Evolutionary conservation across 1,140 invertebrate genomes (phyloP).

Genomic region (Adelges cooleyi): DNA sequence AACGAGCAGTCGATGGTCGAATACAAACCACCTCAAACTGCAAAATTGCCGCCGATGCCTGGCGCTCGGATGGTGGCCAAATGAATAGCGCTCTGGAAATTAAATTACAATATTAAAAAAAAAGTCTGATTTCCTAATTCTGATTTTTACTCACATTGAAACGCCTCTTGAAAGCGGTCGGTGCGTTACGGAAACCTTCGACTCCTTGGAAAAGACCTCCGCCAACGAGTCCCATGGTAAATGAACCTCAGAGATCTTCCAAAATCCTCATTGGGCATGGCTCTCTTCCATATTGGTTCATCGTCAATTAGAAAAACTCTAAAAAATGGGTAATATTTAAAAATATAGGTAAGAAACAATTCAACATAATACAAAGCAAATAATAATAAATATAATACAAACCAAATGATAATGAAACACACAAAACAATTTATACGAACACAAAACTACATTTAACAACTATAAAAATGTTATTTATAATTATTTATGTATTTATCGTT

Average conservation of each 20-base stretch:
- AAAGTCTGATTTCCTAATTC: no score
- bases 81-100: conserved; percentile 12
- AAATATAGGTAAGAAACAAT: no score
- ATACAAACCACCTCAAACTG: conserved; percentile 90
- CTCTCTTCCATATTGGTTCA: conserved; percentile 29
- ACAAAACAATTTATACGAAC: no score
- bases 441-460: no score
- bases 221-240: conserved; percentile 96
- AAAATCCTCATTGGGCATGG: conserved; percentile 79
- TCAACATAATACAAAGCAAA: no score
- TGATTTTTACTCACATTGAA: conserved; percentile 69
- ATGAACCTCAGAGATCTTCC: conserved; percentile 96
- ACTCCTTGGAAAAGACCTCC: conserved; percentile 93
- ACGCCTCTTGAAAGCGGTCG: conserved; percentile 63
- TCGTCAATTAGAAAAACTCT: no score
- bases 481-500: no score
- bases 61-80: conserved; percentile 51
- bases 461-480: no score
- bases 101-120: neutral
- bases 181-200: conserved; percentile 95
- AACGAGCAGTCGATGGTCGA: conserved; percentile 94
- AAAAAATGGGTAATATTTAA: no score
- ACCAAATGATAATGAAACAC: no score
- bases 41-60: conserved; percentile 86
- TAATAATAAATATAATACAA: no score